Base-by-base conservation (phyloP, 2,113 vertebrate genomes). In the Kryptolebias marmoratus region DNA sequence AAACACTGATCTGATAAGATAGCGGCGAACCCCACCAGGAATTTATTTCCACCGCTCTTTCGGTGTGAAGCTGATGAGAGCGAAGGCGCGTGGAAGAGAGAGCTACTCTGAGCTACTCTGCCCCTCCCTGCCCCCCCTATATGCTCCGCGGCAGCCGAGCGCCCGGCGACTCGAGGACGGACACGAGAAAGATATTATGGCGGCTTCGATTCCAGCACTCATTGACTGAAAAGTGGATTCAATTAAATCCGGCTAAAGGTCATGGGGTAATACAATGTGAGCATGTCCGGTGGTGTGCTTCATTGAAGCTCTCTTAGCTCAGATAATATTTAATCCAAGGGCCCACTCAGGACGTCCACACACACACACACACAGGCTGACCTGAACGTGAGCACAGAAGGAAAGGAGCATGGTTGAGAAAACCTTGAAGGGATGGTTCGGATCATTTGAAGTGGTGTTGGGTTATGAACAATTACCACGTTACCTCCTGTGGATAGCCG, bases 1-100 rank as follows among this genome's bases (percentile, higher is more conserved):
- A 83, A 87, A 89, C 86, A 87, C 85, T 81, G 78, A 91, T 90
- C 82, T 81, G 88, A 90, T 90, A 84, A 88, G 89, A 84, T 87
- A 82, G 75, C 63, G 78, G 80, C 52, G 36, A 84, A 71, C 66
- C 78, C 84, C 83, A 80, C 61, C 71, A 79, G 86, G 87, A 88
- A 86, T 88, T 80, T 86, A 75, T 88, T 83, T 87, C 70, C 72
- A 49, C 44, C 31, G 10, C 81, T 76, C 66, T 82, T 80, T 66
- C 69, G 64, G 72, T 63, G 57, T 49, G 5, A 36, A 69, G 81
- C 39, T 2, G 72, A 75, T 73, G 76, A 87, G 61, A 83, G 79
- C 59, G 1, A 68, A 55, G 73, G 75, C 72, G 54, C n/a, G 44
- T 32, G 32, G 52, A 49, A 59, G 65, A 54, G 54, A 31, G 58